Conservation (phyloP, 2,113 vertebrate species). For the Eulemur rufifrons region DNA sequence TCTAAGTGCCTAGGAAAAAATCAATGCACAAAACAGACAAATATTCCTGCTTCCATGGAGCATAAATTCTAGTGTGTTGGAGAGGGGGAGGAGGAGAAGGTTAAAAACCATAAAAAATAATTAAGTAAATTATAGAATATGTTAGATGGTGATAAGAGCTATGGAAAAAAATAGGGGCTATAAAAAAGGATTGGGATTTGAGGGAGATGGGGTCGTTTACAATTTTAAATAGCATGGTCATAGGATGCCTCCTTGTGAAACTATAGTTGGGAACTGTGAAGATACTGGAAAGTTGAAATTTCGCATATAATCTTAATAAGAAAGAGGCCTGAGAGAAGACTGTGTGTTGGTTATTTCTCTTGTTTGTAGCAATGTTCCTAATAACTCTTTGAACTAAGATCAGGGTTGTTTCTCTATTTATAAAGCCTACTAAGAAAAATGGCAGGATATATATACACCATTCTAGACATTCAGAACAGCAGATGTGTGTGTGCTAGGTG, state of each 20-base stretch:
- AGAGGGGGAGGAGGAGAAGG: background rate
- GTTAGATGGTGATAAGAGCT: background rate
- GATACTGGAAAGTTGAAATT: background rate
- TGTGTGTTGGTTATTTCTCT: background rate
- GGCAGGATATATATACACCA: background rate
- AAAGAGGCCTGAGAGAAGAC: background rate
- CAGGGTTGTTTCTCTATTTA: background rate
- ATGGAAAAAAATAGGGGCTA: background rate
- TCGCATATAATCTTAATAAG: background rate
- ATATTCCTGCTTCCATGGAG: background rate
- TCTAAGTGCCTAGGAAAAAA: background rate
- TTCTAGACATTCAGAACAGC: background rate
- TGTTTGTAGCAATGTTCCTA: background rate
- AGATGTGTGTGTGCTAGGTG: background rate
- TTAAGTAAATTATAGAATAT: background rate
- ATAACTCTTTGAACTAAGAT: background rate
- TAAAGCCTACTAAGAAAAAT: constrained; percentile 18
- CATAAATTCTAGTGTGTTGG: background rate
- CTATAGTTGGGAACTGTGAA: background rate
- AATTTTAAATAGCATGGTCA: background rate
- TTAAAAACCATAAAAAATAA: background rate
- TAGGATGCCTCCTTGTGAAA: background rate
- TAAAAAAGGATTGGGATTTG: background rate
- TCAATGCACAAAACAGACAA: background rate
- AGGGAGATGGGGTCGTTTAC: background rate